phyloP scores from a whole-genome alignment of 2,113 vertebrate genomes.

The Mesitornis unicolor region DNA sequence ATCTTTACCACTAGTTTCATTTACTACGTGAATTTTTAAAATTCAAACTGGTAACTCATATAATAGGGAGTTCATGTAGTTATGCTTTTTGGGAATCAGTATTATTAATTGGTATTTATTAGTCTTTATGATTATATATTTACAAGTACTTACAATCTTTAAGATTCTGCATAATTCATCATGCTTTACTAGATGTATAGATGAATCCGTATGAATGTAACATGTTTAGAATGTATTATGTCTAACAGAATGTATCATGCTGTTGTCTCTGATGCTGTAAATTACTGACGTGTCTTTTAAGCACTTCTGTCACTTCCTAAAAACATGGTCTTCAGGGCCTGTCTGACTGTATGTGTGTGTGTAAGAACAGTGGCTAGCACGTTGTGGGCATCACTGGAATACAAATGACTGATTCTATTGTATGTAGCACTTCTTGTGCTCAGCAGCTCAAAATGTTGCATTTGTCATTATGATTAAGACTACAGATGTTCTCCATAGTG shows the following conservation, averaged over 20 bases:
- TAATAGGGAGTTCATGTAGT: background rate
- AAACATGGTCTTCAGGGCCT: background rate
- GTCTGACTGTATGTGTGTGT: background rate
- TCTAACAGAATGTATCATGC: background rate
- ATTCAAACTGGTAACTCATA: background rate
- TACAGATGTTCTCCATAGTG: constrained; percentile 48
- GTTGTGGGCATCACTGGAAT: background rate
- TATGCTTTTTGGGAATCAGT: background rate
- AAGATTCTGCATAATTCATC: background rate
- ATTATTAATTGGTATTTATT: background rate
- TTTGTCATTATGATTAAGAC: constrained; percentile 28
- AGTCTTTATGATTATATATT: background rate
- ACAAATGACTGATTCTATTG: constrained; percentile 42
- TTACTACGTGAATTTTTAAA: background rate
- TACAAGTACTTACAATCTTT: background rate
- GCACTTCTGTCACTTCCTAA: constrained; percentile 3
- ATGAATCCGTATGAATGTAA: too few species aligned
- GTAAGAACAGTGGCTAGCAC: constrained; percentile 19
- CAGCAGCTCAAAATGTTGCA: background rate
- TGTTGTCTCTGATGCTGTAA: constrained; percentile 5
- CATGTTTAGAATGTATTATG: background rate
- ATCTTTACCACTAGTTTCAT: background rate
- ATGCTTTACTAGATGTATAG: too few species aligned
- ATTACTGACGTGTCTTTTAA: background rate
- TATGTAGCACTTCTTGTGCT: background rate